Evolutionary conservation across 2,113 vertebrate species (phyloP).

Genomic region (Tursiops truncatus): DNA sequence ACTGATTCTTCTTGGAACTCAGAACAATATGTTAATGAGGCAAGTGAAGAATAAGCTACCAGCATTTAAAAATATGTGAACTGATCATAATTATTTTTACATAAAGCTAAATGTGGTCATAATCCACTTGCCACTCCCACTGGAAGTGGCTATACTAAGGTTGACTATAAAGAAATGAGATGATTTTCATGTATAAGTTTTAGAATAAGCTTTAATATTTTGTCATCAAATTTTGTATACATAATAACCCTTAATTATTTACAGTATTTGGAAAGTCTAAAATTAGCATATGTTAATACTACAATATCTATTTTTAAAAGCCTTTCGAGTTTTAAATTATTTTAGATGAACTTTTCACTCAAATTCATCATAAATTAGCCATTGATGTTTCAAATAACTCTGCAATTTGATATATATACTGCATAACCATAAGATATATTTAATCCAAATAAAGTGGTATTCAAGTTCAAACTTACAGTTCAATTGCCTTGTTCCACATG

Average conservation of each 20-base stretch:
- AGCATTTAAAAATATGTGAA: background rate
- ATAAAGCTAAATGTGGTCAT: constrained; percentile 26
- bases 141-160: background rate
- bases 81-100: constrained; percentile 29
- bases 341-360: background rate
- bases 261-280: background rate
- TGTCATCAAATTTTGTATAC: background rate
- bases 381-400: background rate
- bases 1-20: background rate
- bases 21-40: constrained; percentile 11
- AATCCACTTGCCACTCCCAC: background rate
- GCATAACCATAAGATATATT: constrained; percentile 9
- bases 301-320: constrained; percentile 21
- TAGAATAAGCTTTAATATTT: background rate
- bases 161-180: background rate
- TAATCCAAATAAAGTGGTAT: constrained; percentile 44
- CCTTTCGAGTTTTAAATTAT: constrained; percentile 14
- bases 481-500: constrained; percentile 99
- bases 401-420: background rate
- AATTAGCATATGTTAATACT: background rate
- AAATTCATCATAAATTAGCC: constrained; percentile 43
- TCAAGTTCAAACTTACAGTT: constrained; percentile 91
- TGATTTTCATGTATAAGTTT: constrained; percentile 13
- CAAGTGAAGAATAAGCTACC: background rate
- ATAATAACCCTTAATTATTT: background rate